Evolutionary conservation across 2,113 vertebrate genomes (phyloP).

Genomic region (Capreolus pygargus): DNA sequence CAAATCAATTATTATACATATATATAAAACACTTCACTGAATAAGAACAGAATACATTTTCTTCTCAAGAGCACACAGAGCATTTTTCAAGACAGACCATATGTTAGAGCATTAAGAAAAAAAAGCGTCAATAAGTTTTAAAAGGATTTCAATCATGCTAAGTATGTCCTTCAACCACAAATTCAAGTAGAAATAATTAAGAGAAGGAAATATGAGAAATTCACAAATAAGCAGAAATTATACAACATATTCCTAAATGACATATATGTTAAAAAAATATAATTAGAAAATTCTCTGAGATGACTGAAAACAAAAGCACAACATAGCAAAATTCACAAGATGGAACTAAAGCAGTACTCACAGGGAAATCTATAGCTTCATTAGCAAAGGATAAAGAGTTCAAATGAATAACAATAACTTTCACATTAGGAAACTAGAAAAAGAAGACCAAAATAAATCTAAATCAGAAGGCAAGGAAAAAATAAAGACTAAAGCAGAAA

Average conservation of each 20-base stretch:
- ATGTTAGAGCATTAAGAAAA: background rate
- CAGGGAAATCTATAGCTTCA: background rate
- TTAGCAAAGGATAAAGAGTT: background rate
- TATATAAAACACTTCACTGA: background rate
- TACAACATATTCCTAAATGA: background rate
- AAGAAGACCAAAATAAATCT: conserved; percentile 18
- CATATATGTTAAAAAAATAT: background rate
- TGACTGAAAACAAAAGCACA: background rate
- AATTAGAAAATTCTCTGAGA: background rate
- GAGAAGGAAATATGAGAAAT: conserved; percentile 27
- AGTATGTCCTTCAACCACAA: background rate
- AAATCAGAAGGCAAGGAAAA: background rate
- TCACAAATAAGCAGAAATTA: background rate
- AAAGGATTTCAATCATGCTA: background rate
- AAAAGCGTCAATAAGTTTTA: background rate
- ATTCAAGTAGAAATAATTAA: conserved; percentile 10
- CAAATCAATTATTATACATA: conserved; percentile 26
- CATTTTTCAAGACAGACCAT: background rate
- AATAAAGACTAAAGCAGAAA: background rate
- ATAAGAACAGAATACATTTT: background rate
- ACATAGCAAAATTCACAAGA: background rate
- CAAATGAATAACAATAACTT: background rate
- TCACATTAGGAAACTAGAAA: background rate
- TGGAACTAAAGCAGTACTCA: background rate
- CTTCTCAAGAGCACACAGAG: background rate